Conservation (phyloP, 1,140 invertebrate species). For the Lepidurus apus region DNA sequence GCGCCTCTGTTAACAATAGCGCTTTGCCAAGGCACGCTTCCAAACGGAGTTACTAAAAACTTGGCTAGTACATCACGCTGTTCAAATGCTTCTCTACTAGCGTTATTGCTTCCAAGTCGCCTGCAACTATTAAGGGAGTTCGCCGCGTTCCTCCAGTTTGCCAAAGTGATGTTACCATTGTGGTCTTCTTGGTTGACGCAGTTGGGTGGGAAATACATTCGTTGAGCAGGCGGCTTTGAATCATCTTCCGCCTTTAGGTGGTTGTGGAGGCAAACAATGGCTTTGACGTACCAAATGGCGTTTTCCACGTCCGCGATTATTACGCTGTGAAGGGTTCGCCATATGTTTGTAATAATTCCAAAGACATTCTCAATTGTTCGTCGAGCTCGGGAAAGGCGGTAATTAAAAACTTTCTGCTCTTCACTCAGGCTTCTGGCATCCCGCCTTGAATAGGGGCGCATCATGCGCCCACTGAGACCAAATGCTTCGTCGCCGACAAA, state of each 20-base stretch:
- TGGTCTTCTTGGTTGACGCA: too few relatives aligned
- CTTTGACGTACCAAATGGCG: slow-evolving; percentile 10
- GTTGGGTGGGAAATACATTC: too few relatives aligned
- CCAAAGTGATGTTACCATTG: not conserved
- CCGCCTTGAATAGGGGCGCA: not conserved
- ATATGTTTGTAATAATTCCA: slow-evolving; percentile 38
- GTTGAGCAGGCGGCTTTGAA: not conserved
- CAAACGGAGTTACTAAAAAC: too few relatives aligned
- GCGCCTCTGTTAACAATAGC: not conserved
- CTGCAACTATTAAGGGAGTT: not conserved
- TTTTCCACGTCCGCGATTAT: slow-evolving; percentile 24
- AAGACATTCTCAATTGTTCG: slow-evolving; percentile 41
- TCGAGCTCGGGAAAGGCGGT: slow-evolving; percentile 41
- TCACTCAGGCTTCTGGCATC: not conserved
- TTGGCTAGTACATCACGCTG: too few relatives aligned
- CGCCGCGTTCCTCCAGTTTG: not conserved
- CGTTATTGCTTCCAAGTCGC: too few relatives aligned
- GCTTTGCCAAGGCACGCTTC: too few relatives aligned
- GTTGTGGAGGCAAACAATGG: slow-evolving; percentile 33
- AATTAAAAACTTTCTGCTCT: slow-evolving; percentile 42
- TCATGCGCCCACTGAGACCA: not conserved
- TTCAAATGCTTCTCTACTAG: too few relatives aligned
- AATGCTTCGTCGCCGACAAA: slow-evolving; percentile 38
- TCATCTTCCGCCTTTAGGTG: slow-evolving; percentile 28
- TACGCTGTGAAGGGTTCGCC: slow-evolving; percentile 34